Evolutionary conservation across 2,113 vertebrate genomes (phyloP).

Genomic region (Ptychochromis oligacanthus): DNA sequence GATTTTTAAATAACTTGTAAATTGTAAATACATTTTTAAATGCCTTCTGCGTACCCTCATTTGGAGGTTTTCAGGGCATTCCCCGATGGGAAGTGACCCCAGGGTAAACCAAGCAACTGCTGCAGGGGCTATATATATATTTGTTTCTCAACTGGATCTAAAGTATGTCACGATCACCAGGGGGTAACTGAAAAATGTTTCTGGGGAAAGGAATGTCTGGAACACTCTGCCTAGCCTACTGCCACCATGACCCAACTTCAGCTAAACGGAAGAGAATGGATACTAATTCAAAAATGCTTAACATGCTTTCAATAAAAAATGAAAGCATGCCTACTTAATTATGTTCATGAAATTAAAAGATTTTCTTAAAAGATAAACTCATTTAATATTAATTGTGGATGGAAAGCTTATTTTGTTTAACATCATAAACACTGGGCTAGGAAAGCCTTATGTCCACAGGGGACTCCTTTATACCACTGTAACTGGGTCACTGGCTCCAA

Average conservation of each 20-base stretch:
- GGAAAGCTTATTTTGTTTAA: background rate
- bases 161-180: too few relatives aligned
- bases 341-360: background rate
- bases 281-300: background rate
- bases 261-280: background rate
- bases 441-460: background rate
- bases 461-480: background rate
- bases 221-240: background rate
- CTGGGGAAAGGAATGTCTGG: background rate
- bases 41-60: too few relatives aligned
- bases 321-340: background rate
- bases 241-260: background rate
- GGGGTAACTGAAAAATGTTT: too few relatives aligned
- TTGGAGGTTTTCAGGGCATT: too few relatives aligned
- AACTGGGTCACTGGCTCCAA: conserved; percentile 25
- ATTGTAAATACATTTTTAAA: too few relatives aligned
- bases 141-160: too few relatives aligned
- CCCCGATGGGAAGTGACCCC: too few relatives aligned
- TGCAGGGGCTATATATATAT: too few relatives aligned
- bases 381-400: background rate
- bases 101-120: too few relatives aligned
- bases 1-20: too few relatives aligned
- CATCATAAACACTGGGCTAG: background rate
- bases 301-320: background rate
- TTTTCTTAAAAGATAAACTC: rapidly evolving